Conservation (phyloP, 2,888 invertebrate genomes). For the Apoderus coryli region DNA sequence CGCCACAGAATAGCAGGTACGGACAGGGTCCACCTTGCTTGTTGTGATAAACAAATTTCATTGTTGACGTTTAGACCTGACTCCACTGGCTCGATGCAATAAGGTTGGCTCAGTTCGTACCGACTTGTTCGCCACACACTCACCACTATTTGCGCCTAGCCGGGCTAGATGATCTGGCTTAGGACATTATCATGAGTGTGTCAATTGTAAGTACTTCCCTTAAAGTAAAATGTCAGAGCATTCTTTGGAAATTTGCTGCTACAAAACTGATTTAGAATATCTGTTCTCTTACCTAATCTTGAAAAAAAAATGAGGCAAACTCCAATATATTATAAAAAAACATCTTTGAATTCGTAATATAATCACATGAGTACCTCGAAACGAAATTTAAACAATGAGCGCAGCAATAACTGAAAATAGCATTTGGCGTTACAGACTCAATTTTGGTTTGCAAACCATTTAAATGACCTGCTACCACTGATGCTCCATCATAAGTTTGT, state of each 20-base stretch:
- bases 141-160: too few species aligned
- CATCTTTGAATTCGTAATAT: conserved; percentile 11
- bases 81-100: too few species aligned
- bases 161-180: too few species aligned
- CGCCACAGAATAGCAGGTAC: too few species aligned
- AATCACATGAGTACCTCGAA: conserved; percentile 12
- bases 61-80: too few species aligned
- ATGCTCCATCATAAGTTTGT: conserved; percentile 23
- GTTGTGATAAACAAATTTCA: too few species aligned
- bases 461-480: conserved; percentile 20
- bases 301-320: conserved; percentile 17
- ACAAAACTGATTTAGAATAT: conserved; percentile 11
- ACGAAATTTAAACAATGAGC: conserved; percentile 20
- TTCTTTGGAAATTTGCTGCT: background rate
- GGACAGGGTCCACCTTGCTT: too few species aligned
- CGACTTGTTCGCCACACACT: too few species aligned
- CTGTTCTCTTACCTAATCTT: conserved; percentile 17
- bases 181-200: too few species aligned
- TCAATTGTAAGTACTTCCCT: too few species aligned
- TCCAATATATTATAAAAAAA: conserved; percentile 16
- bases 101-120: too few species aligned
- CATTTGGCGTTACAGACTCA: conserved; percentile 16
- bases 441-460: conserved; percentile 23
- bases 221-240: background rate
- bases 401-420: conserved; percentile 20